Evolutionary conservation across 35 echinoderm and acorn worm species (phyloP), one percentile per base, ranked within the genome.

Genomic region (Apostichopus japonicus): DNA sequence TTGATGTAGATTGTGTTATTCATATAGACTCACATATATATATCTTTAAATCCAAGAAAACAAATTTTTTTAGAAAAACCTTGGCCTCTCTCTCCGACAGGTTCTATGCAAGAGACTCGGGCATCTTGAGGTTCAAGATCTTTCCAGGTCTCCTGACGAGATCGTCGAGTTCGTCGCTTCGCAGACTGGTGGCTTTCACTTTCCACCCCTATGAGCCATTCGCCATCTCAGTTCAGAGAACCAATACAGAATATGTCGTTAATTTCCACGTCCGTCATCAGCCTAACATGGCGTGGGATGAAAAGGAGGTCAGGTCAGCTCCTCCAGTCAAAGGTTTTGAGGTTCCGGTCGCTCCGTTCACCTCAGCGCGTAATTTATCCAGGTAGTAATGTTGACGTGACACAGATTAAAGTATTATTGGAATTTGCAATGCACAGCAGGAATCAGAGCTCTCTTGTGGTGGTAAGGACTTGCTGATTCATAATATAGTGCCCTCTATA

Each of bases 131-230:
- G 92, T 99, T 96, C 92, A 96, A 96, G 80, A 99, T 99, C 55
- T 95, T 96, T 23, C 95, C 97, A 8, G 97, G 97, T 10, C 79
- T 96, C 1, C 23, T 94, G 0, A 93, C 95, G 3, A 91, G 95
- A 33, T 72, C 97, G 10, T 96, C 95, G 0, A 95, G 92, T 14
- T 95, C 97, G 6, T 90, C 93, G 23, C 93, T 92, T 27, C 91
- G 97, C 8, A 62, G 95, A 1, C 90, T 99, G 13, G 97, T 99
- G 8, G 97, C 95, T 22, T 96, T 99, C 95, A 99, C 97, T 87
- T 99, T 99, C 25, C 97, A 99, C 56, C 97, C 97, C 0, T 96
- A 99, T 27, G 97, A 99, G 55, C 97, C 97, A n/a, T 99, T 99
- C 57, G 97, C 97, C 27, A 99, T 99, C 79, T 99, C 97, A 2